These are phyloP conservation scores for chimpanzee (Pan troglodytes) DNA, from an alignment of 2,113 vertebrate genomes.

Conservation along the genomic window NHGRI_mPanTro3-v2.1_pri NC_072401.2:124082501-124083000, in stretches of 20 bases:
- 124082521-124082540: background rate
- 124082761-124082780: background rate
- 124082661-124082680: background rate
- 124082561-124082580: background rate
- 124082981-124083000: too few species aligned
- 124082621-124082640: background rate
- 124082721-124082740: too few species aligned
- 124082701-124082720: background rate
- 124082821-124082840: background rate
- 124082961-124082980: too few species aligned
- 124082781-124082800: background rate
- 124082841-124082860: background rate
- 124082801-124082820: background rate
- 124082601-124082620: background rate
- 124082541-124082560: background rate
- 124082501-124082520: background rate
- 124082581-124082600: too few species aligned
- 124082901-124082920: background rate
- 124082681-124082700: background rate
- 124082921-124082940: too few species aligned
- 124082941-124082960: too few species aligned
- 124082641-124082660: background rate
- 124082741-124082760: background rate
- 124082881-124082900: background rate
- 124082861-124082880: background rate